Conservation (phyloP, 2,888 invertebrate species). For the Xanthia togata region DNA sequence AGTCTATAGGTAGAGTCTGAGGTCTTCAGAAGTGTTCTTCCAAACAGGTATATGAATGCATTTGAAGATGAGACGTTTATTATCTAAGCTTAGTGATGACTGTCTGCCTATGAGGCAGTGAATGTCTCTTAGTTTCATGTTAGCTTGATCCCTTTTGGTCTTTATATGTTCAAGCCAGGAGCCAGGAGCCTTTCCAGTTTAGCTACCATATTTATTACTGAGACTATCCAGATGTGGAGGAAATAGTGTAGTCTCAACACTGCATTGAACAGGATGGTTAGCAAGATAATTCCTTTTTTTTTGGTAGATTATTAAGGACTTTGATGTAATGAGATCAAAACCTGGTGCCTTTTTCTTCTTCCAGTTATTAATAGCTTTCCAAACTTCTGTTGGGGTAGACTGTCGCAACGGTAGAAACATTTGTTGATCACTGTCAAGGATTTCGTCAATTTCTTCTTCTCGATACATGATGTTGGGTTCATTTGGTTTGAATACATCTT, state of each 20-base stretch:
- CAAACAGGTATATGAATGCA: too few relatives aligned
- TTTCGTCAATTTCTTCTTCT: not conserved
- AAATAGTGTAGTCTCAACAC: conserved; percentile 8
- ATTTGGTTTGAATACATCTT: conserved; percentile 4
- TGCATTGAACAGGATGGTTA: conserved; percentile 16
- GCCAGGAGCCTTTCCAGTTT: too few relatives aligned
- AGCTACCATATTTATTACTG: not conserved
- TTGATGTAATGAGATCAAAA: conserved; percentile 7
- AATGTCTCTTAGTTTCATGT: too few relatives aligned
- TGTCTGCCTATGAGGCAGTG: too few relatives aligned
- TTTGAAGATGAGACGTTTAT: too few relatives aligned
- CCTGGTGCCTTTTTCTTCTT: conserved; percentile 1
- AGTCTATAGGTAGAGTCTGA: too few relatives aligned
- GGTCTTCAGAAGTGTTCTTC: too few relatives aligned
- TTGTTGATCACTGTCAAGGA: conserved; percentile 2
- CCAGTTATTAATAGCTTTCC: not conserved
- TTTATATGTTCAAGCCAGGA: too few relatives aligned
- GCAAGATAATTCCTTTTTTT: conserved; percentile 3
- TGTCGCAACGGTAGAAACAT: not conserved
- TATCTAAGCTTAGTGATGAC: too few relatives aligned
- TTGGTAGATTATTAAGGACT: not conserved
- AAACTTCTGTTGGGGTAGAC: conserved; percentile 3
- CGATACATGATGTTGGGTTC: not conserved
- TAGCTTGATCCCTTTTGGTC: too few relatives aligned
- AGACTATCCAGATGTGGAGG: not conserved